Conservation (phyloP, 2,888 invertebrate species). For the Habroteleia sp. region DNA sequence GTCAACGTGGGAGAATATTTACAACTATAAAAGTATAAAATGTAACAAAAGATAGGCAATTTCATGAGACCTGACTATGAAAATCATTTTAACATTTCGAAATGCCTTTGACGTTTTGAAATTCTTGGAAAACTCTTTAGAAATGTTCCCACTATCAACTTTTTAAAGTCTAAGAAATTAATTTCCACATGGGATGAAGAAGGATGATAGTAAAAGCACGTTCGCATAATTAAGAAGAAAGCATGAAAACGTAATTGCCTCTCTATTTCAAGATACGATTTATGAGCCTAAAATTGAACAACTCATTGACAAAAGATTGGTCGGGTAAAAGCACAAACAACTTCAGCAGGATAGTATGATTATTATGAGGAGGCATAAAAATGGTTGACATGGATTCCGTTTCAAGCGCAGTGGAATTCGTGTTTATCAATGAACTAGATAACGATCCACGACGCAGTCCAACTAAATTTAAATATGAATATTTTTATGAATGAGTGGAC, state of each 20-base stretch:
- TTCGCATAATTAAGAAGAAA: slow-evolving; percentile 3
- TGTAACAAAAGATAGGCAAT: too few relatives aligned
- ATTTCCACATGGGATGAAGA: too few relatives aligned
- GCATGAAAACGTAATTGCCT: slow-evolving; percentile 17
- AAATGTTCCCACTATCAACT: too few relatives aligned
- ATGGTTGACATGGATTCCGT: slow-evolving; percentile 29
- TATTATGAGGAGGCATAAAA: slow-evolving; percentile 42
- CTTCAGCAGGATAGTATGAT: slow-evolving; percentile 36
- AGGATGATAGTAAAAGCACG: too few relatives aligned
- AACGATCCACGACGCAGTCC: slow-evolving; percentile 44
- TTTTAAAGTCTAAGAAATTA: too few relatives aligned
- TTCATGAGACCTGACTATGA: too few relatives aligned
- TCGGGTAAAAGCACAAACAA: slow-evolving; percentile 18
- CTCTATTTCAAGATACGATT: not conserved
- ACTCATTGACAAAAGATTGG: slow-evolving; percentile 40
- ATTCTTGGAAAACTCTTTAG: too few relatives aligned
- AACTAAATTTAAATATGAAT: slow-evolving; percentile 78
- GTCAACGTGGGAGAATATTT: too few relatives aligned
- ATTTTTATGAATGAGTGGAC: slow-evolving; percentile 80
- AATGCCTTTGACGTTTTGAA: too few relatives aligned
- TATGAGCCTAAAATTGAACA: slow-evolving; percentile 9
- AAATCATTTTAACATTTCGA: too few relatives aligned
- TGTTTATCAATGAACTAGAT: slow-evolving; percentile 64
- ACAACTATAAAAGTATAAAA: too few relatives aligned
- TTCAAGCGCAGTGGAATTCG: slow-evolving; percentile 42